Evolutionary conservation across 2,888 invertebrate genomes (phyloP).

Genomic region (Eudemis profundana): DNA sequence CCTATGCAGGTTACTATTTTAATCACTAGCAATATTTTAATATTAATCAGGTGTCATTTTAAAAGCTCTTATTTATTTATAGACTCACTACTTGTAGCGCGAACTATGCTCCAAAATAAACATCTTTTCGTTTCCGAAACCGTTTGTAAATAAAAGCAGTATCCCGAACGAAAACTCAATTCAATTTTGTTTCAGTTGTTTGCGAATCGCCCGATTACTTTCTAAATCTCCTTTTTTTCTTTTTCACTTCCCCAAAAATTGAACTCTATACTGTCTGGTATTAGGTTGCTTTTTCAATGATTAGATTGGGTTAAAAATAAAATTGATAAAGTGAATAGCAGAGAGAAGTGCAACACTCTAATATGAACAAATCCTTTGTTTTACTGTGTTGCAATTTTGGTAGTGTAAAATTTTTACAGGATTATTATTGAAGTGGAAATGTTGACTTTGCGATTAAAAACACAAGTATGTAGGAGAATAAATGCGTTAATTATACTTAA

Average conservation of each 20-base stretch:
- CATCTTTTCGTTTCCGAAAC: background rate
- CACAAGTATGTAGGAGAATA: too few species aligned
- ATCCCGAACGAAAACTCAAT: conserved; percentile 19
- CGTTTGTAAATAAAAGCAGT: conserved; percentile 21
- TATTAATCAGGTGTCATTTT: too few species aligned
- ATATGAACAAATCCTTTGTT: conserved; percentile 8
- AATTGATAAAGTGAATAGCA: background rate
- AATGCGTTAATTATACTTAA: too few species aligned
- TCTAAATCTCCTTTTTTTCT: background rate
- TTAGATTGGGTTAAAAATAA: background rate
- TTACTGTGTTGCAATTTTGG: conserved; percentile 4
- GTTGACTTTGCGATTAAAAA: too few species aligned
- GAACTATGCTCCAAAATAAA: too few species aligned
- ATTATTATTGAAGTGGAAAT: too few species aligned
- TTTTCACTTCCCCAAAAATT: background rate
- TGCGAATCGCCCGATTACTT: conserved; percentile 10
- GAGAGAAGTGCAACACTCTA: conserved; percentile 12
- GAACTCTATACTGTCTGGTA: background rate
- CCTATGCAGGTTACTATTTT: too few species aligned
- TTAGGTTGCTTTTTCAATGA: background rate
- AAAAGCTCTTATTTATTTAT: too few species aligned
- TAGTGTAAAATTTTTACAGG: too few species aligned
- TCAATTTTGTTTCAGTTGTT: conserved; percentile 27
- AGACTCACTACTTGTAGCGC: too few species aligned
- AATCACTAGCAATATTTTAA: too few species aligned